These are phyloP conservation scores for Phymorhynchus buccinoides DNA, from an alignment of 1,140 invertebrate species.

Conservation along the genomic window DNA sequence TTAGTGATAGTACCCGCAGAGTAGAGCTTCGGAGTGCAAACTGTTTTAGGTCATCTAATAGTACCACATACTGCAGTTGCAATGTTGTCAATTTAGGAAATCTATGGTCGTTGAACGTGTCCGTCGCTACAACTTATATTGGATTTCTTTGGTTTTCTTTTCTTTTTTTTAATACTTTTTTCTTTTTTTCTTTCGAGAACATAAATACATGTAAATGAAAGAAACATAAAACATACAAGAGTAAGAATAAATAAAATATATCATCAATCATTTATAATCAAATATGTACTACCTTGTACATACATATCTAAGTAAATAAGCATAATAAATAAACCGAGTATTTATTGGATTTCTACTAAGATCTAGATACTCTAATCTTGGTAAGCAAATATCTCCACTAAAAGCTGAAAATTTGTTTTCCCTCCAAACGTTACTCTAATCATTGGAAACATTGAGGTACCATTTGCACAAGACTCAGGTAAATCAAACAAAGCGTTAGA, in stretches of 20 bases:
- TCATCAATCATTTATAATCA: no score
- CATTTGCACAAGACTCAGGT: slow-evolving; percentile 3
- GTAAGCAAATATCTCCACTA: neutral
- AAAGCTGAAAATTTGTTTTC: neutral
- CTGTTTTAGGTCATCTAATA: neutral
- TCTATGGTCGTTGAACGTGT: neutral
- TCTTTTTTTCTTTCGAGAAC: no score
- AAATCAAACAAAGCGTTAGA: neutral
- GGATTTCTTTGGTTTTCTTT: no score
- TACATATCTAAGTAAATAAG: no score
- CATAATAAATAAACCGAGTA: no score
- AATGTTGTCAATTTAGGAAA: neutral
- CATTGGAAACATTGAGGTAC: neutral
- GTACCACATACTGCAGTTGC: neutral
- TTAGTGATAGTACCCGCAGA: neutral
- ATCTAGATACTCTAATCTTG: neutral
- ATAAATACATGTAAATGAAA: no score
- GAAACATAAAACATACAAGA: no score
- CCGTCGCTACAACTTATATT: neutral
- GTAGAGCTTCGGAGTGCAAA: neutral
- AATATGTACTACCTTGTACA: no score
- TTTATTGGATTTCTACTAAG: neutral
- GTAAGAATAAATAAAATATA: no score
- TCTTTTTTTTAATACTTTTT: no score
- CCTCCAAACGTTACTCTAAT: neutral